A percentile compares a stretch with the other conserved stretches of the same genome.
Conservation (phyloP, 2,888 invertebrate genomes). For the Ischnus inquisitorius region DNA sequence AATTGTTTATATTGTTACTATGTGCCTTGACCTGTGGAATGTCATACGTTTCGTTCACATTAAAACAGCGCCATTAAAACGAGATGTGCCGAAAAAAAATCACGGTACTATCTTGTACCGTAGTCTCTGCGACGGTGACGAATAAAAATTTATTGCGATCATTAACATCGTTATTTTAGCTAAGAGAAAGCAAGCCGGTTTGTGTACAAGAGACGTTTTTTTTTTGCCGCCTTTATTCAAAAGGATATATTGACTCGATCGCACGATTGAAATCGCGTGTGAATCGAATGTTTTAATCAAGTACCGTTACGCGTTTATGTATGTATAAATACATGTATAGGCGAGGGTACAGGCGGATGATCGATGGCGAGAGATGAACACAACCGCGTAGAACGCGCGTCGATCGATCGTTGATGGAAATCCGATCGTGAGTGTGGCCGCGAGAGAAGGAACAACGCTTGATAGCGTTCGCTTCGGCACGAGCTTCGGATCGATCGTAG, state of each 20-base stretch:
- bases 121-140: not conserved
- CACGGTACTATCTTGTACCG: no score
- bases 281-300: conserved; percentile 41
- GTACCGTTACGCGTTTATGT: conserved; percentile 12
- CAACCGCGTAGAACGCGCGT: conserved; percentile 31
- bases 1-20: not conserved
- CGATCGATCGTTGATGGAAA: conserved; percentile 60
- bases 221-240: not conserved
- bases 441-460: conserved; percentile 38
- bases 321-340: not conserved
- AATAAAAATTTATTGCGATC: not conserved
- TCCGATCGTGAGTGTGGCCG: conserved; percentile 43
- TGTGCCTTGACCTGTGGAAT: no score
- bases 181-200: no score
- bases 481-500: conserved; percentile 68
- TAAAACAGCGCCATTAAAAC: no score
- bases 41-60: not conserved
- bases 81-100: not conserved
- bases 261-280: conserved; percentile 33
- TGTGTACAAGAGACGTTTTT: not conserved
- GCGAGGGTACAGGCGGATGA: conserved; percentile 25
- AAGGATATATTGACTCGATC: not conserved
- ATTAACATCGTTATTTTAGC: not conserved
- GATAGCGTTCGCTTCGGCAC: conserved; percentile 37
- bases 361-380: conserved; percentile 48